Evolutionary conservation across 1,140 invertebrate genomes (phyloP), one percentile per base, ranked within the genome.

Genomic region (Pinna nobilis): DNA sequence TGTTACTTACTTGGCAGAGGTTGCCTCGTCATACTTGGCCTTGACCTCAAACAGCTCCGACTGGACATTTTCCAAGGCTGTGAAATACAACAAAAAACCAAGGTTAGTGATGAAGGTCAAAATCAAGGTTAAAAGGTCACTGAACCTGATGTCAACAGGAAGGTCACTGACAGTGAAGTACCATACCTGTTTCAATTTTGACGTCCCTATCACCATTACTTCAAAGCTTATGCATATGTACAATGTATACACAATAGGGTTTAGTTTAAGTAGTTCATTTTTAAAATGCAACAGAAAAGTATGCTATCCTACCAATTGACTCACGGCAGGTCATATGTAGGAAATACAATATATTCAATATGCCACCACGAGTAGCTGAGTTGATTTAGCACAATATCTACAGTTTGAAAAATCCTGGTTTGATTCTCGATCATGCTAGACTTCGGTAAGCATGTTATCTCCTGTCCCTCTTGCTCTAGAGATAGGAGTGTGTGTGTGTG

Each of bases 1-100:
- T 3, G 32, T 25, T 59, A 89, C 89, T 89, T 81, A 90, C 89
- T 90, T 90, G 44, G 89, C 90, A 69, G 88, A 84, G 28, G 88
- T 85, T 18, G 88, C 84, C 79, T 90, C 90, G 70, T 91, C 90
- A 80, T 90, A 89, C 81, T 89, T 89, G 57, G 88, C 76, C 74
- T 90, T 90, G 32, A 90, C 82, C 69, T 91, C 90, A 82, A 90
- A 90, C 79, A 90, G 79, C 67, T 91, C 89, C 3, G 88, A 88
- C 78, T 91, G 89, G 18, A 86, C 84, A 77, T 81, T 84, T 69
- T 90, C 89, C 71, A 91, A 77, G 32, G 80, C 85, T 86, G 80
- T 60, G 79, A 81, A 68, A 73, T 55, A 69, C 63, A 70, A 30
- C 59, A 53, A 64, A 61, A 67, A 73, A 39, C 18, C 15, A 53